phyloP scores from a whole-genome alignment of 2,797 vertebrate genomes.

The Microctenopoma stevenorrisi region DNA sequence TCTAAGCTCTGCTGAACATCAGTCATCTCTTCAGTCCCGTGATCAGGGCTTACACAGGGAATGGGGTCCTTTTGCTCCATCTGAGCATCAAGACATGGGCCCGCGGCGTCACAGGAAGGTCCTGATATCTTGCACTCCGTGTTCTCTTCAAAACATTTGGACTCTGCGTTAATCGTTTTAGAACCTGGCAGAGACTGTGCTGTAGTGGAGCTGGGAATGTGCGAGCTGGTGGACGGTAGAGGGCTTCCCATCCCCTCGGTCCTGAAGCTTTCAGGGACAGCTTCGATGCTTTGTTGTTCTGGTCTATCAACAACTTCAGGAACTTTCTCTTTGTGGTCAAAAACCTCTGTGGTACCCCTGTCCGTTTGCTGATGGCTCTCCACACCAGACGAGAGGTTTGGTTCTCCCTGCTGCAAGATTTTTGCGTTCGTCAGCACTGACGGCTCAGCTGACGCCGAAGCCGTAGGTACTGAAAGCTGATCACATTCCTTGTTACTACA shows the following conservation, averaged over 20 bases:
- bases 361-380: slow-evolving; percentile 61
- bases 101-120: slow-evolving; percentile 49
- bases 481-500: slow-evolving; percentile 61
- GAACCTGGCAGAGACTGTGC: slow-evolving; percentile 56
- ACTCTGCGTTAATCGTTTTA: slow-evolving; percentile 46
- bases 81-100: slow-evolving; percentile 40
- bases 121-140: slow-evolving; percentile 63
- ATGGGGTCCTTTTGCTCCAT: slow-evolving; percentile 56
- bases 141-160: slow-evolving; percentile 55
- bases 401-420: slow-evolving; percentile 60
- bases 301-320: slow-evolving; percentile 41
- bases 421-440: slow-evolving; percentile 38
- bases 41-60: slow-evolving; percentile 56
- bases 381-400: slow-evolving; percentile 4
- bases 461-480: slow-evolving; percentile 27
- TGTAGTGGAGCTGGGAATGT: slow-evolving; percentile 53
- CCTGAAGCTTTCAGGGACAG: slow-evolving; percentile 24
- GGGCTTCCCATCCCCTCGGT: slow-evolving; percentile 62
- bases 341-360: background rate
- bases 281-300: slow-evolving; percentile 60
- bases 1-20: slow-evolving; percentile 53
- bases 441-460: slow-evolving; percentile 53
- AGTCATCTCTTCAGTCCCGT: slow-evolving; percentile 55
- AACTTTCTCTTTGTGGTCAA: slow-evolving; percentile 73
- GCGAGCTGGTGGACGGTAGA: slow-evolving; percentile 57